Conservation (phyloP, 2,797 vertebrate genomes). For the Alosa sapidissima region DNA sequence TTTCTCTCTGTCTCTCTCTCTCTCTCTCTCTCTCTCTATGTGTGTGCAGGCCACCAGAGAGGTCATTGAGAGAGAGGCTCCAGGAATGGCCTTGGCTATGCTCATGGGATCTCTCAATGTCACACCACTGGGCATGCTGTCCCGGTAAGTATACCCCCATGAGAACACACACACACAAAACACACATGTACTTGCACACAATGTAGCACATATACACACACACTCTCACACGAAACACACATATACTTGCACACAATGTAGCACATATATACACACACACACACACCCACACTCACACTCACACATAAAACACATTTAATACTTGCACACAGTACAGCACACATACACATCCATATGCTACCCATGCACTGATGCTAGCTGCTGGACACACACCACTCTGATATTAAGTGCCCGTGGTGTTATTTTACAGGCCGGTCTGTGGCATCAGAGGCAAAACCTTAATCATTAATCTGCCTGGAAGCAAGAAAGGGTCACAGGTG, state of each 20-base stretch:
- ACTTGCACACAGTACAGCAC: no score
- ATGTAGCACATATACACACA: not conserved
- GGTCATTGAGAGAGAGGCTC: conserved; percentile 97
- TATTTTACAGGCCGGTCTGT: conserved; percentile 84
- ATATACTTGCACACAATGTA: not conserved
- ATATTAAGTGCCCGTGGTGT: conserved; percentile 17
- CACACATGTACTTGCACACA: no score
- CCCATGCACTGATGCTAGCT: no score
- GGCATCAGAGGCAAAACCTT: conserved; percentile 97
- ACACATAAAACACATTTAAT: not conserved
- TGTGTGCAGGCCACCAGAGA: conserved; percentile 90
- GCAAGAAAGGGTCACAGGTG: conserved; percentile 99
- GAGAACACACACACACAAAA: not conserved
- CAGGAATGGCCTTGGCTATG: conserved; percentile 98
- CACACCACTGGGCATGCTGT: conserved; percentile 95
- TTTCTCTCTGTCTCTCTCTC: no score
- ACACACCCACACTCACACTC: not conserved
- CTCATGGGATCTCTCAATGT: conserved; percentile 99
- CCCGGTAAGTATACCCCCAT: conserved; percentile 54
- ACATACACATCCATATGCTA: no score
- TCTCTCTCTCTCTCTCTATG: not conserved
- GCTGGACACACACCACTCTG: not conserved
- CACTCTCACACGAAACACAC: no score
- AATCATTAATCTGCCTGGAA: conserved; percentile 97
- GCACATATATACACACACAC: not conserved